Percentiles rank a stretch among this genome's conserved stretches.
Evolutionary conservation across 53 echinoderm and acorn worm species (phyloP).

Genomic region (Apostichopus leukothele): DNA sequence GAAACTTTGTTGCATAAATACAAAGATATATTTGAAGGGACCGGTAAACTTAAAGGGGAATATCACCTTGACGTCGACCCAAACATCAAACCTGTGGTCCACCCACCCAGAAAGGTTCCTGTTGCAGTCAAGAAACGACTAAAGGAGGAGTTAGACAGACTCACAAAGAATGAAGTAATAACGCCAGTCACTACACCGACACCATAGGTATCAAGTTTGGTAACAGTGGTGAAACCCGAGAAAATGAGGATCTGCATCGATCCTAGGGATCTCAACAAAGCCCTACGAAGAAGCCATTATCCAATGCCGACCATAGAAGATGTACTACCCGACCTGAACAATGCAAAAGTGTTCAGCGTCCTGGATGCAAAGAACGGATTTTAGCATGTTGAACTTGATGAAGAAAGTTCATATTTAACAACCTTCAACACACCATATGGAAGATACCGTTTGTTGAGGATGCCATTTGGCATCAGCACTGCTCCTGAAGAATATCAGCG

Average conservation of each 20-base stretch:
- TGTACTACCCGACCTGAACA: slow-evolving; percentile 55
- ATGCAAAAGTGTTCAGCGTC: slow-evolving; percentile 62
- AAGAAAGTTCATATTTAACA: slow-evolving; percentile 38
- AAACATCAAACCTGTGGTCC: slow-evolving; percentile 50
- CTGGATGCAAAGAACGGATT: slow-evolving; percentile 66
- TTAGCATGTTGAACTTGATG: slow-evolving; percentile 59
- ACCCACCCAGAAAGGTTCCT: slow-evolving; percentile 50
- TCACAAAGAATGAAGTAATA: slow-evolving; percentile 39
- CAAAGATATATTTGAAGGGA: slow-evolving; percentile 43
- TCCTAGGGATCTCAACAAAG: slow-evolving; percentile 25
- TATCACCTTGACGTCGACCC: slow-evolving; percentile 47
- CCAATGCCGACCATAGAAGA: slow-evolving; percentile 58
- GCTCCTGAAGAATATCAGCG: slow-evolving; percentile 59
- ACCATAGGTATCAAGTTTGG: slow-evolving; percentile 57
- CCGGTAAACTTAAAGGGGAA: slow-evolving; percentile 40
- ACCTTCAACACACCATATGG: slow-evolving; percentile 53
- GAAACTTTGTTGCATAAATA: not conserved
- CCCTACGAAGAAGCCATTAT: slow-evolving; percentile 48
- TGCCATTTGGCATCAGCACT: slow-evolving; percentile 47
- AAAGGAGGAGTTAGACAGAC: slow-evolving; percentile 45
- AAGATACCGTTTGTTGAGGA: slow-evolving; percentile 43
- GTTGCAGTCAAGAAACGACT: slow-evolving; percentile 51
- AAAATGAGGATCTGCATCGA: slow-evolving; percentile 23
- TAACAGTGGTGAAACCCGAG: slow-evolving; percentile 33
- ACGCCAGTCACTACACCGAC: slow-evolving; percentile 50